These are phyloP conservation scores for Melanerpes aurifrons DNA, from an alignment of 2,113 vertebrate species.

Conservation along the genomic window DNA sequence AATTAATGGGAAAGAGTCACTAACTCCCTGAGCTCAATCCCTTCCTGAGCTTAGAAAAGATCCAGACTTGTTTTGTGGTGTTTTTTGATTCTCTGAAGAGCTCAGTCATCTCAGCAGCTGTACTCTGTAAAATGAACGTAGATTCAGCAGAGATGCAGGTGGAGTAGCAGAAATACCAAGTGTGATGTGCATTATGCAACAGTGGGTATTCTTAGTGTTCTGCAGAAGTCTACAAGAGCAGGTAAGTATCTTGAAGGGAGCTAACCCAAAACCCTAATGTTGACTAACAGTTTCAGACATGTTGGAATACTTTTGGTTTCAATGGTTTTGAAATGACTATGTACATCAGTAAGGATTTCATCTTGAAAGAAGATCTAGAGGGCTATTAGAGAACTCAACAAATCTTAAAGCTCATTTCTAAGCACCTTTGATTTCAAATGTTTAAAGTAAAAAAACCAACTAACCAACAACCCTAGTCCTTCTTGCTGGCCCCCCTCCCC, in stretches of 20 bases:
- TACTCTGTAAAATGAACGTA: not conserved
- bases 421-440: not conserved
- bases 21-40: not conserved
- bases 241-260: not conserved
- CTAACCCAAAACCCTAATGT: not conserved
- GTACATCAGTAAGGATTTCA: not conserved
- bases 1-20: not conserved
- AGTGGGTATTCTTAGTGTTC: not conserved
- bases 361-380: not conserved
- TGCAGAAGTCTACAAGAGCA: not conserved
- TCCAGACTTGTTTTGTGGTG: not conserved
- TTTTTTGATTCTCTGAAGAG: not conserved
- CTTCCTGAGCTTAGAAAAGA: not conserved
- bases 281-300: slow-evolving; percentile 23
- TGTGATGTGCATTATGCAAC: not conserved
- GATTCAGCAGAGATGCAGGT: not conserved
- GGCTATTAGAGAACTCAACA: not conserved
- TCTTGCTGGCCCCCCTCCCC: no score
- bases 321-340: not conserved
- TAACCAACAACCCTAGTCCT: not conserved
- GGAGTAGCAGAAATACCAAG: not conserved
- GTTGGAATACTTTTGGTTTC: slow-evolving; percentile 27
- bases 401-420: not conserved
- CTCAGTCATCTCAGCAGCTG: not conserved
- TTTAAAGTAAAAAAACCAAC: not conserved